These are phyloP conservation scores for Drosophila paranaensis DNA, from an alignment of 2,888 invertebrate species.

Conservation along the genomic window DNA sequence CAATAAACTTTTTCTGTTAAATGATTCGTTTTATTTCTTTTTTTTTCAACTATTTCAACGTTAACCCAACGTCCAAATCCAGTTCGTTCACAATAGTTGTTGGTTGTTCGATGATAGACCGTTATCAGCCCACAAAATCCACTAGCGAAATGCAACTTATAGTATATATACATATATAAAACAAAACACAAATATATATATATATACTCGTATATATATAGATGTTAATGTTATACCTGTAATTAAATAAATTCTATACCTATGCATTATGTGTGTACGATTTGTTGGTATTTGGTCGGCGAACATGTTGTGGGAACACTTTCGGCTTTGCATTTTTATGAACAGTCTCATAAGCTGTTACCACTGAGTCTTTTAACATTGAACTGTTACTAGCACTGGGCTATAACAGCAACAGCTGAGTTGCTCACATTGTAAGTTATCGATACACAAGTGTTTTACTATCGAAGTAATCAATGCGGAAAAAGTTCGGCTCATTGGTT, in stretches of 20 bases:
- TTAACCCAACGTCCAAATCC: constrained; percentile 7
- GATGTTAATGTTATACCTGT: constrained; percentile 77
- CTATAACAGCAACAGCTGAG: constrained; percentile 8
- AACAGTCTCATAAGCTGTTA: not conserved
- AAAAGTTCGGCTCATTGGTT: constrained; percentile 2
- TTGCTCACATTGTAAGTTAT: constrained; percentile 10
- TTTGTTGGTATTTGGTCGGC: constrained; percentile 31
- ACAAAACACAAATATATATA: constrained; percentile 36
- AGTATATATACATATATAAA: constrained; percentile 40
- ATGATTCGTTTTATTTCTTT: constrained; percentile 44
- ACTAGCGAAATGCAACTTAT: constrained; percentile 71
- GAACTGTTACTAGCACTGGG: not conserved
- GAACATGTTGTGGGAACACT: not conserved
- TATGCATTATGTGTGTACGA: constrained; percentile 56
- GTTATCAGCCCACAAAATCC: constrained; percentile 55
- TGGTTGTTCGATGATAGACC: constrained; percentile 46
- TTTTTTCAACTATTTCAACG: constrained; percentile 28
- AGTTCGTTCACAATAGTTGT: constrained; percentile 49
- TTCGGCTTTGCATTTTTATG: not conserved
- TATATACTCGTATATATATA: constrained; percentile 62
- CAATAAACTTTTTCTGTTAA: constrained; percentile 68
- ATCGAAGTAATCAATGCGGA: constrained; percentile 18
- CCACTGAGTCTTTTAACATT: not conserved
- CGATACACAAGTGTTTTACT: constrained; percentile 15
- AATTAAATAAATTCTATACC: constrained; percentile 78